These are phyloP conservation scores for Fopius arisanus DNA, from an alignment of 1,140 invertebrate genomes.

Conservation along the genomic window DNA sequence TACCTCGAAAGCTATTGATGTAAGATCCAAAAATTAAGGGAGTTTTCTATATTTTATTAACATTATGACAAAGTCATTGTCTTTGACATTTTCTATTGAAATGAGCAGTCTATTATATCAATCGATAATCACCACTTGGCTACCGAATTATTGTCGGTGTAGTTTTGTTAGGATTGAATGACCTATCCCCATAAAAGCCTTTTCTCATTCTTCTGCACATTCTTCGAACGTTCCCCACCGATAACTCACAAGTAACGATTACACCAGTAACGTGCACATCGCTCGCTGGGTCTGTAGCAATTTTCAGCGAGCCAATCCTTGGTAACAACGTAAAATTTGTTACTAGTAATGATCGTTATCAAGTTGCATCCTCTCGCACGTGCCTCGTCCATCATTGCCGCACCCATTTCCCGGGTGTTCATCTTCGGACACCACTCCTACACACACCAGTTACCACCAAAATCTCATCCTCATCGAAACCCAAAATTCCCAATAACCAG, in stretches of 20 bases:
- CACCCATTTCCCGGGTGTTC: slow-evolving; percentile 48
- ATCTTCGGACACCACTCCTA: slow-evolving; percentile 41
- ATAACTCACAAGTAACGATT: slow-evolving; percentile 49
- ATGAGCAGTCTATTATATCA: no score
- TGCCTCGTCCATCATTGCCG: slow-evolving; percentile 44
- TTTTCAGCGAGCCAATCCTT: slow-evolving; percentile 59
- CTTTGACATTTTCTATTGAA: no score
- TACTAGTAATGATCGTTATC: slow-evolving; percentile 60
- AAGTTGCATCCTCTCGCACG: slow-evolving; percentile 54
- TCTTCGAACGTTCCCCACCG: neutral
- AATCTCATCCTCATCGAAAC: neutral
- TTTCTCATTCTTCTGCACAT: neutral
- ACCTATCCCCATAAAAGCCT: no score
- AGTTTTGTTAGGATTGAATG: no score
- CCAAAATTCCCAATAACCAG: neutral
- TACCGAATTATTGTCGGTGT: no score
- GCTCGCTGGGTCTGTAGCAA: slow-evolving; percentile 45
- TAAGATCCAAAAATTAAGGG: no score
- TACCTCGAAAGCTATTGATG: no score
- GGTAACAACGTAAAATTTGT: slow-evolving; percentile 53
- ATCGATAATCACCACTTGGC: no score
- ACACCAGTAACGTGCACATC: slow-evolving; percentile 31
- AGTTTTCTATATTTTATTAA: no score
- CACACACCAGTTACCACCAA: slow-evolving; percentile 17
- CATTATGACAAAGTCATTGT: no score